A percentile compares a stretch with the other conserved stretches of the same genome.
Conservation (phyloP, 1,140 invertebrate genomes). For the Sycobia sp. region DNA sequence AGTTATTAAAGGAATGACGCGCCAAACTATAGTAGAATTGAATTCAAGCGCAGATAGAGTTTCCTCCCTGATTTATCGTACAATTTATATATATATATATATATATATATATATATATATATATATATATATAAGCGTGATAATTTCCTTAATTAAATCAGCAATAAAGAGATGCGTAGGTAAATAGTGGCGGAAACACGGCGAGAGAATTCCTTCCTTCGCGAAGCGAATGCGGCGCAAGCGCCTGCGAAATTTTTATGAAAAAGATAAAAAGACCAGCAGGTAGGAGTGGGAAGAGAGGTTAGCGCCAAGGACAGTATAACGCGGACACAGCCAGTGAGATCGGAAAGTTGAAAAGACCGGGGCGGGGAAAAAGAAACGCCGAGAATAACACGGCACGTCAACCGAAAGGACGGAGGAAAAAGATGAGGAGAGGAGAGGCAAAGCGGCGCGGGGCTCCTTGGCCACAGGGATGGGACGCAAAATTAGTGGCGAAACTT, state of each 20-base stretch:
- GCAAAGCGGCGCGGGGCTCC: neutral
- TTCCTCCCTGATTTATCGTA: neutral
- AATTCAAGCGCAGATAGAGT: constrained; percentile 19
- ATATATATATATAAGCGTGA: too few species aligned
- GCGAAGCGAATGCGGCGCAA: neutral
- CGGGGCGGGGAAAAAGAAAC: constrained; percentile 5
- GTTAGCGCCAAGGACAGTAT: neutral
- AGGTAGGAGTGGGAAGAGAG: neutral
- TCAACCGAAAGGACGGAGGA: neutral
- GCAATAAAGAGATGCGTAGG: too few species aligned
- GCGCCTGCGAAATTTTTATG: constrained; percentile 14
- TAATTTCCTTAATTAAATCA: constrained; percentile 29
- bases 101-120: too few species aligned
- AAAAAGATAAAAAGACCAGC: constrained; percentile 14
- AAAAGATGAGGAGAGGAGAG: constrained; percentile 3
- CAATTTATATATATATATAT: constrained; percentile 9
- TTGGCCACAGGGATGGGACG: constrained; percentile 13
- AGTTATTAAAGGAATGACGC: constrained; percentile 11
- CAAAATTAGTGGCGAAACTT: constrained; percentile 50
- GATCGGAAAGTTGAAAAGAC: too few species aligned
- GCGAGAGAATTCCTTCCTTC: neutral
- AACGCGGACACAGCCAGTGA: too few species aligned
- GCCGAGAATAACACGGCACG: constrained; percentile 9
- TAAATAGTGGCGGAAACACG: neutral
- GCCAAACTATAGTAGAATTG: constrained; percentile 5